A percentile compares a stretch with the other conserved stretches of the same genome.
These are phyloP conservation scores for Mesembrinibis cayennensis DNA, from an alignment of 2,113 vertebrate species.

Conservation along the genomic window DNA sequence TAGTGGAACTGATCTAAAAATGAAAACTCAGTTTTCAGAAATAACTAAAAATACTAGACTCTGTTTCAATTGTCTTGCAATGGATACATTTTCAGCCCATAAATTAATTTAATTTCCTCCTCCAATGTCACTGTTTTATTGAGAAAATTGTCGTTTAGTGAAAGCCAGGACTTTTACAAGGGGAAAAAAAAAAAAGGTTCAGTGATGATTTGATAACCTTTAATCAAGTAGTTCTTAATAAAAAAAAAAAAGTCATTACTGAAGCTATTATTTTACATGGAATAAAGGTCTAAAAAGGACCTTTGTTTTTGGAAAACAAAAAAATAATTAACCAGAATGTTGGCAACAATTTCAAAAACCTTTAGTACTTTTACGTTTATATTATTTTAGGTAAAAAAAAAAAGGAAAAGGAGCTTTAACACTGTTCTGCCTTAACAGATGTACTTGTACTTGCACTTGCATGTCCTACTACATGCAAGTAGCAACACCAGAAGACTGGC, in stretches of 20 bases:
- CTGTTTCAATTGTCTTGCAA: neutral
- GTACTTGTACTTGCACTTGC: neutral
- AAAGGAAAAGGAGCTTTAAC: fast-evolving
- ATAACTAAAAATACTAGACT: neutral
- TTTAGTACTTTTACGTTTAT: neutral
- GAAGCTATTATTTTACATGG: neutral
- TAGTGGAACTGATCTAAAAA: neutral
- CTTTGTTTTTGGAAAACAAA: neutral
- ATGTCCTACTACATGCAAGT: neutral
- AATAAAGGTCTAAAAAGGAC: neutral
- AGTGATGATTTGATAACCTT: neutral
- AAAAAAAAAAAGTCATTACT: neutral
- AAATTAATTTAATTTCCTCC: neutral
- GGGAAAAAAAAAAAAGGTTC: neutral
- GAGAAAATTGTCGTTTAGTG: neutral
- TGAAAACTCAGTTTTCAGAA: neutral
- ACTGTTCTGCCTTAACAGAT: neutral
- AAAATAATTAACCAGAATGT: neutral
- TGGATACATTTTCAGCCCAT: neutral
- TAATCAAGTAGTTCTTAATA: neutral
- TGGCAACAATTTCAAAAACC: neutral
- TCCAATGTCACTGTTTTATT: neutral
- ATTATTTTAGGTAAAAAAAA: neutral
- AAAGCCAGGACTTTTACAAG: neutral
- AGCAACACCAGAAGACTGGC: neutral